phyloP scores from a whole-genome alignment of 2,888 invertebrate genomes.

The Meteorus cinctellus region DNA sequence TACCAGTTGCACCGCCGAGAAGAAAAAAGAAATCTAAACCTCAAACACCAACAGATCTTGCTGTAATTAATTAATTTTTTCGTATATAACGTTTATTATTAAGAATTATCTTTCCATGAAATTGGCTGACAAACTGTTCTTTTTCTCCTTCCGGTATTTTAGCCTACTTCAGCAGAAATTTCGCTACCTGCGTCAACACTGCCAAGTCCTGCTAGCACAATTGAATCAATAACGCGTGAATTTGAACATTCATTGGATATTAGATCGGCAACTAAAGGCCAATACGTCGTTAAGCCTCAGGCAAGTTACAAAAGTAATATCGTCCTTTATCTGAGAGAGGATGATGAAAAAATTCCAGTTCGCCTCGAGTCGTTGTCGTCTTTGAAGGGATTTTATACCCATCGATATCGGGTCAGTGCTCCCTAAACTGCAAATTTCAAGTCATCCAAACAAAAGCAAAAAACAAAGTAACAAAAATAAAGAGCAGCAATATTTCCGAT shows the following conservation, averaged over 20 bases:
- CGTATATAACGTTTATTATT: neutral
- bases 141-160: constrained; percentile 39
- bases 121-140: neutral
- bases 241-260: constrained; percentile 87
- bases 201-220: constrained; percentile 86
- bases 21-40: constrained; percentile 81
- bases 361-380: constrained; percentile 46
- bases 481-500: neutral
- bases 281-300: constrained; percentile 78
- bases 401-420: constrained; percentile 56
- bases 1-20: constrained; percentile 86
- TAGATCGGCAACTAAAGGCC: constrained; percentile 79
- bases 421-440: constrained; percentile 24
- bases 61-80: constrained; percentile 62
- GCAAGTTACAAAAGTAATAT: constrained; percentile 67
- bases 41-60: constrained; percentile 69
- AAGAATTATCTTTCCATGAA: neutral
- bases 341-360: constrained; percentile 53
- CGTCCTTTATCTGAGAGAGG: constrained; percentile 53
- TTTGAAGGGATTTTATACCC: constrained; percentile 55
- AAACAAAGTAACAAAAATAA: neutral
- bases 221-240: constrained; percentile 86
- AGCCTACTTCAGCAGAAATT: constrained; percentile 72
- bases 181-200: constrained; percentile 76
- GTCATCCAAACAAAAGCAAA: neutral